These are phyloP conservation scores for Malaclemys terrapin DNA, from an alignment of 2,113 vertebrate genomes.

Conservation along the genomic window DNA sequence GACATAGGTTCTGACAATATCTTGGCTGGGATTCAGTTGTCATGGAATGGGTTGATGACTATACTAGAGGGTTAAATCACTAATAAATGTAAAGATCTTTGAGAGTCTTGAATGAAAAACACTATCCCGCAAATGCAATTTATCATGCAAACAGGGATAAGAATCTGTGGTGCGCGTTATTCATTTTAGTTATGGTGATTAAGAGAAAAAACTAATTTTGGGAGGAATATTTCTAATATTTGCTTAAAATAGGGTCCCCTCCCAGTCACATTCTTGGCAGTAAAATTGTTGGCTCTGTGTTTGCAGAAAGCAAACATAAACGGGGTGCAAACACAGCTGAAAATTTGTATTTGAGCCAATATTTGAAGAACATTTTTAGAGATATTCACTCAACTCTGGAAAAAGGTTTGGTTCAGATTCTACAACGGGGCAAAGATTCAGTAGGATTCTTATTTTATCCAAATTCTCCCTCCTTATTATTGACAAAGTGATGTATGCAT, in stretches of 20 bases:
- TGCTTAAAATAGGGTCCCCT: background rate
- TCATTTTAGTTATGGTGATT: background rate
- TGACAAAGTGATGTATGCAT: background rate
- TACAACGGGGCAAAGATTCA: accelerated
- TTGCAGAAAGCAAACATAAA: background rate
- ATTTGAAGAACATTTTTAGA: background rate
- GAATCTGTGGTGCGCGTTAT: background rate
- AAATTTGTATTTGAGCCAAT: background rate
- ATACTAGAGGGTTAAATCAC: background rate
- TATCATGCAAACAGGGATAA: background rate
- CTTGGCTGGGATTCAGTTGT: background rate
- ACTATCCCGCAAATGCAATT: accelerated
- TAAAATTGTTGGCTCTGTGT: background rate
- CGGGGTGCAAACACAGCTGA: background rate
- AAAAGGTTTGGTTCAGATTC: background rate
- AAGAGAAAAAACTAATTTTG: background rate
- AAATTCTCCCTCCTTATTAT: background rate
- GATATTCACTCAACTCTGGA: background rate
- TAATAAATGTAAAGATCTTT: background rate
- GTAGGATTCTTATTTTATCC: background rate
- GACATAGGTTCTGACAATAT: background rate
- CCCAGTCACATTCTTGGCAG: background rate
- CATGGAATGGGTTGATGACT: background rate
- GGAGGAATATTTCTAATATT: background rate
- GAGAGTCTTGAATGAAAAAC: background rate